Evolutionary conservation across 1,140 invertebrate species (phyloP).

Genomic region (Drosophila pruinosa): DNA sequence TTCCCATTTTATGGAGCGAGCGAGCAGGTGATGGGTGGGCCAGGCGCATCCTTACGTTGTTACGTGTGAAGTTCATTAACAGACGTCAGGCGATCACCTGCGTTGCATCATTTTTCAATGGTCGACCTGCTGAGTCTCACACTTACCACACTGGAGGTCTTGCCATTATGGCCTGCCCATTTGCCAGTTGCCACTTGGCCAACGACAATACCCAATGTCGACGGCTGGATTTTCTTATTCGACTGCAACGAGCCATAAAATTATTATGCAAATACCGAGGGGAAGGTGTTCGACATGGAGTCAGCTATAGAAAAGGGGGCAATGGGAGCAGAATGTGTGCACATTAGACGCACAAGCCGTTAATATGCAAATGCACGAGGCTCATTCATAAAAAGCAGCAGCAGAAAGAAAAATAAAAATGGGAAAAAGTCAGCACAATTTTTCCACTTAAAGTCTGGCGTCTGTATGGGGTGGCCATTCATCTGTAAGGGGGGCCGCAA

Average conservation of each 20-base stretch:
- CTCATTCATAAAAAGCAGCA: conserved; percentile 36
- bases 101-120: conserved; percentile 48
- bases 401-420: not conserved
- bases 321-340: conserved; percentile 39
- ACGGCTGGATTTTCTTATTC: conserved; percentile 57
- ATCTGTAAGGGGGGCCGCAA: not conserved
- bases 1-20: not conserved
- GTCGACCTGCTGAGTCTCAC: conserved; percentile 22
- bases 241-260: conserved; percentile 74
- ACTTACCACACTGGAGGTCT: conserved; percentile 3
- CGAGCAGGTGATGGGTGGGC: not conserved
- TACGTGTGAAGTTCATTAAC: conserved; percentile 54
- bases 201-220: conserved; percentile 50
- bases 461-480: not conserved
- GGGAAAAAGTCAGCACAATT: conserved; percentile 7
- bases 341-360: conserved; percentile 75
- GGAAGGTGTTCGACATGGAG: not conserved
- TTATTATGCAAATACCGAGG: conserved; percentile 70
- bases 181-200: conserved; percentile 44
- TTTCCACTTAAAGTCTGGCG: conserved; percentile 21
- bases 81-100: conserved; percentile 46
- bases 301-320: not conserved
- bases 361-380: conserved; percentile 68
- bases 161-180: conserved; percentile 46
- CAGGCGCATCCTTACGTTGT: not conserved